phyloP scores from a whole-genome alignment of 2,797 vertebrate species.

The Squalus acanthias region DNA sequence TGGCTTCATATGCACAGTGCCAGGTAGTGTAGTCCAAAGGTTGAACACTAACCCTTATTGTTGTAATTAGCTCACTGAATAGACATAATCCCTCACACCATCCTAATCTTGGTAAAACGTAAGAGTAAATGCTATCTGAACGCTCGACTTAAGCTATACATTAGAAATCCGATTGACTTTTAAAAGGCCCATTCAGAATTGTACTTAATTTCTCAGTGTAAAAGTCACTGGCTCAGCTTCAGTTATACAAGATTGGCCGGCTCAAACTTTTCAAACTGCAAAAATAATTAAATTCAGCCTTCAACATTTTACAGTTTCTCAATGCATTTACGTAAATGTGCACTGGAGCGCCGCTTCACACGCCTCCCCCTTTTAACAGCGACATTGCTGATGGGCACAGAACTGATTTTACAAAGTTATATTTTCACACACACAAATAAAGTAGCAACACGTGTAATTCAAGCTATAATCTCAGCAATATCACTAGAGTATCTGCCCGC shows the following conservation, averaged over 20 bases:
- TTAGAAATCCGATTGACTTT: background rate
- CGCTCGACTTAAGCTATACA: background rate
- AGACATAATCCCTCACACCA: background rate
- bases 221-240: background rate
- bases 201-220: background rate
- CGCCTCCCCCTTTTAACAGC: background rate
- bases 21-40: background rate
- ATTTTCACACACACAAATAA: background rate
- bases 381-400: background rate
- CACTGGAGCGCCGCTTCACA: background rate
- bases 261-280: background rate
- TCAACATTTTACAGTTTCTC: background rate
- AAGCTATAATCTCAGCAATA: background rate
- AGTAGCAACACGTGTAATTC: background rate
- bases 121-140: background rate
- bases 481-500: background rate
- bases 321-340: background rate
- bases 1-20: background rate
- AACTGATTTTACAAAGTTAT: background rate
- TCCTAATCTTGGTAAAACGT: background rate
- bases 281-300: background rate
- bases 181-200: background rate
- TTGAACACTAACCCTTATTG: background rate
- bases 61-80: conserved; percentile 11
- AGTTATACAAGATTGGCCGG: background rate